A percentile compares a stretch with the other conserved stretches of the same genome.
phyloP scores from a whole-genome alignment of 2,797 vertebrate species.

The Sternarchorhynchus goeldii region DNA sequence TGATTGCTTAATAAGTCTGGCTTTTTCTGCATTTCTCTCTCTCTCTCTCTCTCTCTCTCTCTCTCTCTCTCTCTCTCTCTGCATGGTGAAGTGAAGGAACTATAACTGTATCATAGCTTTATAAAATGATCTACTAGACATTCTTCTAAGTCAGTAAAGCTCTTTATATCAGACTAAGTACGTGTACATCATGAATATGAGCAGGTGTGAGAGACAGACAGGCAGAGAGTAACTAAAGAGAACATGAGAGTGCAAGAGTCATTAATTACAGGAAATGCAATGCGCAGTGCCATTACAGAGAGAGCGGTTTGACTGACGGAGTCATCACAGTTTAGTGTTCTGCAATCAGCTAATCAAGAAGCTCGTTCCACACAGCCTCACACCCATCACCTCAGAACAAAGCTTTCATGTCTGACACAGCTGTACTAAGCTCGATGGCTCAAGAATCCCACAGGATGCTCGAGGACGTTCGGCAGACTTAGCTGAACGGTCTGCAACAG shows the following conservation, averaged over 20 bases:
- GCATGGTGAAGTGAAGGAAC: background rate
- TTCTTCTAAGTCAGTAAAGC: background rate
- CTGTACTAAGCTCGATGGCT: background rate
- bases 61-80: background rate
- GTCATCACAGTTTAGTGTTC: constrained; percentile 1
- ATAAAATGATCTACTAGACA: background rate
- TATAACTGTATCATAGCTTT: background rate
- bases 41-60: background rate
- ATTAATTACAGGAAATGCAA: background rate
- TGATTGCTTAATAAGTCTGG: background rate
- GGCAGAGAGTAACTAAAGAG: background rate
- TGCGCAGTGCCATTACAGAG: no score
- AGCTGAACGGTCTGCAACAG: background rate
- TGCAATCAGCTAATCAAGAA: constrained; percentile 9
- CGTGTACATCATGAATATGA: background rate
- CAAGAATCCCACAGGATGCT: background rate
- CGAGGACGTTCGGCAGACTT: background rate
- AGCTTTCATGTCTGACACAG: background rate
- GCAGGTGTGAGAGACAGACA: background rate
- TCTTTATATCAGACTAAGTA: constrained; percentile 1
- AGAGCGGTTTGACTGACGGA: background rate
- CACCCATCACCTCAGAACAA: background rate
- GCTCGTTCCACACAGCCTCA: background rate
- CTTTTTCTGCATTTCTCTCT: background rate
- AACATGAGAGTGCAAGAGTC: background rate